Conservation (phyloP, 1,140 invertebrate genomes). For the Aphelinus certus region DNA sequence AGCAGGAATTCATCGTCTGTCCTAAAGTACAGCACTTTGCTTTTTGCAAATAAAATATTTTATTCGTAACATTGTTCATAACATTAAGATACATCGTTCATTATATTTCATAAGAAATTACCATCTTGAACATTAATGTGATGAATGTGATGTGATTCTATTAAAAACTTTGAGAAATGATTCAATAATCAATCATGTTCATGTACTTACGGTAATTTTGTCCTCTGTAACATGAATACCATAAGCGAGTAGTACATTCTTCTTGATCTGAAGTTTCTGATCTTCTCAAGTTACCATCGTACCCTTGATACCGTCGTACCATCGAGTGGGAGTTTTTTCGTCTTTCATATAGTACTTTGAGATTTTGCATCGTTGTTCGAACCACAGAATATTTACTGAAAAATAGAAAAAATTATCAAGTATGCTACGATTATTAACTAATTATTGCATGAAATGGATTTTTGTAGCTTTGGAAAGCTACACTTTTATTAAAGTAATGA, state of each 20-base stretch:
- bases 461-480: too few relatives aligned
- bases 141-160: too few relatives aligned
- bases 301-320: conserved; percentile 68
- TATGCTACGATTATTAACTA: too few relatives aligned
- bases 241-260: conserved; percentile 88
- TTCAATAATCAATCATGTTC: not conserved
- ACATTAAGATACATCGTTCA: too few relatives aligned
- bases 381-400: conserved; percentile 84
- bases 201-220: conserved; percentile 82
- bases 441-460: too few relatives aligned
- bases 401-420: conserved; percentile 23
- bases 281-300: conserved; percentile 87
- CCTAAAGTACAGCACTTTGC: conserved; percentile 70
- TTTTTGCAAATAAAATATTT: conserved; percentile 54
- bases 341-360: conserved; percentile 92
- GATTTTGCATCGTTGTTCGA: conserved; percentile 75
- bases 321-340: conserved; percentile 91
- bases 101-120: too few relatives aligned
- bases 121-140: too few relatives aligned
- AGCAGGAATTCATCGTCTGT: conserved; percentile 79
- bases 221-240: conserved; percentile 92
- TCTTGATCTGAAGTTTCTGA: conserved; percentile 95
- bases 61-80: too few relatives aligned
- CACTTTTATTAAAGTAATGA: too few relatives aligned
- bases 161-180: conserved; percentile 1